phyloP scores from a whole-genome alignment of 2,113 vertebrate species.

The Numida meleagris region DNA sequence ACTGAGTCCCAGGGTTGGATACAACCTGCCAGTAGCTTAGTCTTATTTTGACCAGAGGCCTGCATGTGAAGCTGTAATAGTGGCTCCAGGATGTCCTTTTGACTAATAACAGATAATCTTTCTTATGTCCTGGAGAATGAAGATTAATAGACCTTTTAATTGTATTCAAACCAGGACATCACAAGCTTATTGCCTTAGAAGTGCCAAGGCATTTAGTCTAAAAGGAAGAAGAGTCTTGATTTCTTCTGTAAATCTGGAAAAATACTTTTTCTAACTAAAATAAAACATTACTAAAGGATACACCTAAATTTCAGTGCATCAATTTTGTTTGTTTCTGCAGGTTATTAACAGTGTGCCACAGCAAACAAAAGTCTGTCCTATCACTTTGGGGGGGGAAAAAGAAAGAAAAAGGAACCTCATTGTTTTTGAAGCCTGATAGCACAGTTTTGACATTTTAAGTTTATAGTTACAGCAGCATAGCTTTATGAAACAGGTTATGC shows the following conservation, averaged over 20 bases:
- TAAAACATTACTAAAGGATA: background rate
- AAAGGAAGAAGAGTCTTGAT: background rate
- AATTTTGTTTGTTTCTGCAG: background rate
- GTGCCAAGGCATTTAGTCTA: background rate
- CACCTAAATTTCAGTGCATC: background rate
- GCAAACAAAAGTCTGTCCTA: background rate
- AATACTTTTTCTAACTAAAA: background rate
- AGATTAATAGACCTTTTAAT: constrained; percentile 49
- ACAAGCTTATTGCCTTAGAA: constrained; percentile 8
- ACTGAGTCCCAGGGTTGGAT: background rate
- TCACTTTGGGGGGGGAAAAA: background rate
- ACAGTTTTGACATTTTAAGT: constrained; percentile 11
- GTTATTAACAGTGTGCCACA: background rate
- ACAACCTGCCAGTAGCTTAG: background rate
- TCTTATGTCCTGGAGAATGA: constrained; percentile 1
- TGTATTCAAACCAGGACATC: constrained; percentile 4
- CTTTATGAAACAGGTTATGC: constrained; percentile 12
- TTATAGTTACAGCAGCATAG: constrained; percentile 13
- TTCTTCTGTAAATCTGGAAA: background rate
- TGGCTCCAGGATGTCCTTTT: background rate
- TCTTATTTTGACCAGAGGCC: constrained; percentile 7
- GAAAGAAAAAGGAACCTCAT: no score
- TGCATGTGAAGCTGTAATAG: background rate
- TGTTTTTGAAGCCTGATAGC: constrained; percentile 1
- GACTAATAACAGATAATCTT: constrained; percentile 22